Conservation (phyloP, 2,113 vertebrate species). For the Pterocles orientalis region DNA sequence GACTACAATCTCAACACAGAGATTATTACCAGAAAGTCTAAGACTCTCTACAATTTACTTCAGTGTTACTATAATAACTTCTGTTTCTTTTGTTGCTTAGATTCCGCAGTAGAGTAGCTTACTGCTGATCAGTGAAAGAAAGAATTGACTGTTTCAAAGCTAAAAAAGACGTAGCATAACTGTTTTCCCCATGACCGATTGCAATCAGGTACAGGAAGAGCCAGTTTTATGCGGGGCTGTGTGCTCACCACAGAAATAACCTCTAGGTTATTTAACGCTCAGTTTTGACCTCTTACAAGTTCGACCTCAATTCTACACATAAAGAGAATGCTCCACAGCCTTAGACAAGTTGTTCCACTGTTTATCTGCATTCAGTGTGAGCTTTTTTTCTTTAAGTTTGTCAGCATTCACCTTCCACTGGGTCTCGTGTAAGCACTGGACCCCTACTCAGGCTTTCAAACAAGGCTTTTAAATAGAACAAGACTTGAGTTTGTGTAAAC, state of each 20-base stretch:
- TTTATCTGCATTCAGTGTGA: not conserved
- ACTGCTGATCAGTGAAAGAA: not conserved
- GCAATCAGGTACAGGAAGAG: not conserved
- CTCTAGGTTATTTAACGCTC: not conserved
- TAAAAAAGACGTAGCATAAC: not conserved
- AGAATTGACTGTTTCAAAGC: not conserved
- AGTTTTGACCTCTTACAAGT: not conserved
- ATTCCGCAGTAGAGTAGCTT: not conserved
- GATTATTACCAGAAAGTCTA: not conserved
- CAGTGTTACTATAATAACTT: not conserved
- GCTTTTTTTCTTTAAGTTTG: not conserved
- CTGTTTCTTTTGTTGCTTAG: not conserved
- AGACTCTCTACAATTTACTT: not conserved
- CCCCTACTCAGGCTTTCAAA: not conserved
- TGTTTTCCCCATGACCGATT: not conserved
- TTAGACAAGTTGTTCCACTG: not conserved
- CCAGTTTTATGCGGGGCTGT: not conserved
- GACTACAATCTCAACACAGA: not conserved
- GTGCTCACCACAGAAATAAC: not conserved
- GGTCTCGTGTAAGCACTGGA: not conserved
- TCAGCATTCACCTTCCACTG: not conserved
- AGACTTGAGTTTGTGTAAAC: not conserved
- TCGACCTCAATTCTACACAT: not conserved
- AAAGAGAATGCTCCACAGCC: fast-evolving
- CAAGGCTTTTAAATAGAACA: not conserved